These are phyloP conservation scores for Pseudomyrmex sp. DNA, from an alignment of 1,140 invertebrate genomes.

Conservation along the genomic window DNA sequence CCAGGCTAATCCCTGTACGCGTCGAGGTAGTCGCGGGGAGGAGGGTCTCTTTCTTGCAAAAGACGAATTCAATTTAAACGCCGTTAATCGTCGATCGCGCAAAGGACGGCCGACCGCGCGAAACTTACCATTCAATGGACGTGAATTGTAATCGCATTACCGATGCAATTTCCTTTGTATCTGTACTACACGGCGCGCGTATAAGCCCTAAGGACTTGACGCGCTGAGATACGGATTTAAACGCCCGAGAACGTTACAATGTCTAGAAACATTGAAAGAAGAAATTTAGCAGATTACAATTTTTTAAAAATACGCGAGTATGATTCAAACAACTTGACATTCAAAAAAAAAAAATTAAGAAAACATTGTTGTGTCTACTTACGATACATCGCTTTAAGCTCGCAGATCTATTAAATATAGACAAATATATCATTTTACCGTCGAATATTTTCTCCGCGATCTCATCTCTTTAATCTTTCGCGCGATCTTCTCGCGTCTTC, in stretches of 20 bases:
- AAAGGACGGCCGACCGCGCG: constrained; percentile 4
- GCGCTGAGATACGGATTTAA: background rate
- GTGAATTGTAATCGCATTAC: constrained; percentile 47
- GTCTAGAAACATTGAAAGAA: background rate
- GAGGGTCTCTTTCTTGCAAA: constrained; percentile 30
- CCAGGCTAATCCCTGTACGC: constrained; percentile 71
- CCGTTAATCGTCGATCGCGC: constrained; percentile 68
- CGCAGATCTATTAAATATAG: no score
- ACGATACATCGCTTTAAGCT: no score
- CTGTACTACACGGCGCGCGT: no score
- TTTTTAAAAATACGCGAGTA: no score
- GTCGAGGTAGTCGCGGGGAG: constrained; percentile 52
- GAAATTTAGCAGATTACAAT: no score
- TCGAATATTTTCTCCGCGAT: no score
- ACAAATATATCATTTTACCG: no score
- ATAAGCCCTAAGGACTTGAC: background rate
- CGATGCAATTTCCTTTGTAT: constrained; percentile 20
- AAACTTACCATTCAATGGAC: constrained; percentile 42
- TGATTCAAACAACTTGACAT: no score
- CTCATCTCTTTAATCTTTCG: background rate
- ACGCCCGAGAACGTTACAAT: background rate
- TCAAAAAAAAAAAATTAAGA: no score
- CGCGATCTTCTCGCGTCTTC: no score
- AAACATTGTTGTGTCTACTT: no score
- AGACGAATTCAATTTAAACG: constrained; percentile 76